Conservation (phyloP, 2,888 invertebrate genomes). For the Andrena fulva region DNA sequence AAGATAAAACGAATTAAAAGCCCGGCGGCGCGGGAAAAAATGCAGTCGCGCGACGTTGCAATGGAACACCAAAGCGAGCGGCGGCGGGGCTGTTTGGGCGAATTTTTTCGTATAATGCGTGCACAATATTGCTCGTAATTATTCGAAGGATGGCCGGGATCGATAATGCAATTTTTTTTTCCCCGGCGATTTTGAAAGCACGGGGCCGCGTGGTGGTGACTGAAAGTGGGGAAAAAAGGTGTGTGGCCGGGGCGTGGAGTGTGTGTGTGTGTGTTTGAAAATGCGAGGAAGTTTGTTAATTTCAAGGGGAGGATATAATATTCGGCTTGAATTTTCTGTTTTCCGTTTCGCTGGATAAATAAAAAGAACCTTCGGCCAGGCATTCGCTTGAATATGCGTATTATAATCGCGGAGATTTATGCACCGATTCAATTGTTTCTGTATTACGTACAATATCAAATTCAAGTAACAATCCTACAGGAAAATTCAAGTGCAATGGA, state of each 20-base stretch:
- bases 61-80: conserved; percentile 51
- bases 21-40: conserved; percentile 42
- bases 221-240: background rate
- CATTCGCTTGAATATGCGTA: too few species aligned
- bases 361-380: too few species aligned
- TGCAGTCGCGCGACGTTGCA: conserved; percentile 41
- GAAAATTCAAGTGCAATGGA: too few species aligned
- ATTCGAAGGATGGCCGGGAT: conserved; percentile 24
- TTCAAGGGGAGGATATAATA: conserved; percentile 1
- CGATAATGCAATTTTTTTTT: background rate
- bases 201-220: background rate
- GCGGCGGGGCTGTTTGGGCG: conserved; percentile 5
- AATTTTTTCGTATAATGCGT: conserved; percentile 34
- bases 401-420: too few species aligned
- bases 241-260: background rate
- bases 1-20: conserved; percentile 64
- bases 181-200: background rate
- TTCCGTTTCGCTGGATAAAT: too few species aligned
- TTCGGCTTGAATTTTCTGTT: too few species aligned
- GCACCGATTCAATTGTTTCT: too few species aligned
- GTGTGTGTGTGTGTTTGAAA: background rate
- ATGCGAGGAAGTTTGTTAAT: conserved; percentile 6
- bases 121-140: conserved; percentile 42
- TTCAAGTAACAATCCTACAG: too few species aligned
- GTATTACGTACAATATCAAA: too few species aligned